A percentile compares a stretch with the other conserved stretches of the same genome.
phyloP scores from a whole-genome alignment of 2,888 invertebrate genomes.

The Chloroclysta siterata region DNA sequence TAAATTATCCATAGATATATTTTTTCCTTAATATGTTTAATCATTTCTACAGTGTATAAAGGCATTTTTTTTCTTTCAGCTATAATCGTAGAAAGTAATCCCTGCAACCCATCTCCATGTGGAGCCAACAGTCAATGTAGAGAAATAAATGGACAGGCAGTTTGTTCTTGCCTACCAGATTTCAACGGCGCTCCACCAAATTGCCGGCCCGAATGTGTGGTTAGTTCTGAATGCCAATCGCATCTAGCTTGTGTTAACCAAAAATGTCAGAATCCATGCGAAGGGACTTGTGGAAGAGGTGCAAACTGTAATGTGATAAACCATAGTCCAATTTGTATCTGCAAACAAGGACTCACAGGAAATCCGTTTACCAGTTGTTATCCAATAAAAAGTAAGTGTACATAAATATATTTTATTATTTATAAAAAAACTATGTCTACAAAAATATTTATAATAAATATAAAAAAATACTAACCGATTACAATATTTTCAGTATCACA shows the following conservation, averaged over 20 bases:
- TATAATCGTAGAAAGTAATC: constrained; percentile 59
- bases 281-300: constrained; percentile 85
- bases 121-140: constrained; percentile 92
- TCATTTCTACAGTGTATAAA: neutral
- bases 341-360: constrained; percentile 88
- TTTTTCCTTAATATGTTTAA: neutral
- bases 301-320: constrained; percentile 87
- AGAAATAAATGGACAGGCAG: constrained; percentile 88
- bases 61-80: constrained; percentile 55
- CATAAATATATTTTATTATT: no score
- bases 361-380: constrained; percentile 91
- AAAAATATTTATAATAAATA: neutral
- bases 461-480: neutral
- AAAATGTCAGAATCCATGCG: constrained; percentile 89
- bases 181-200: constrained; percentile 89
- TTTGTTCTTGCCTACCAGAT: constrained; percentile 87
- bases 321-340: constrained; percentile 91
- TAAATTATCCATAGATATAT: constrained; percentile 28
- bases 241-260: constrained; percentile 88
- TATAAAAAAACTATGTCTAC: no score
- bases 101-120: constrained; percentile 86
- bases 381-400: constrained; percentile 77
- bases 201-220: constrained; percentile 89
- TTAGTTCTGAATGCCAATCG: constrained; percentile 88
- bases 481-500: constrained; percentile 56